Evolutionary conservation across 1,140 invertebrate genomes (phyloP), one percentile per base, ranked within the genome.

Genomic region (Coboldia fuscipes): DNA sequence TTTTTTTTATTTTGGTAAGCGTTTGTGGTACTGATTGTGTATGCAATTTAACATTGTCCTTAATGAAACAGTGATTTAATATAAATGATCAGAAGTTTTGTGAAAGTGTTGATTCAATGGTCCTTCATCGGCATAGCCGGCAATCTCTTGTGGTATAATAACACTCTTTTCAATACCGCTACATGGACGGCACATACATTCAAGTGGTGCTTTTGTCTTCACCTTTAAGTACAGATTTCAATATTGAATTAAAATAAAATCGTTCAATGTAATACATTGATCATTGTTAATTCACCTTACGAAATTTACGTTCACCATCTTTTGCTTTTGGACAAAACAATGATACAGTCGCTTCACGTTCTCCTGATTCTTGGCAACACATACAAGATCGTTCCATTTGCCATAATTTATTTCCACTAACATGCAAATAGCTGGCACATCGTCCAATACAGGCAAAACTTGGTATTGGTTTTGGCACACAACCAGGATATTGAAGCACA

Each of bases 361-460:
- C 84, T 2, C 86, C 85, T 42, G 82, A 85, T 56, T 90, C 84
- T 56, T 89, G 84, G 56, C 85, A 92, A 50, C 85, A 92, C 72
- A 88, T 89, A 45, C 85, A 88, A 8, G 82, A 88, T 27, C 86
- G 62, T 54, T 92, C 86, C 72, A 86, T 89, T 66, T 90, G 84
- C 86, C 86, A 92, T 48, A 90, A 83, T 63, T 90, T 90, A 39
- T 81, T 89, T 9, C 83, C 83, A 22, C 30, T 57, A 62, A 90
- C 85, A 68, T 93, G 85, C 20, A 93, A 70, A 45, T 92, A 93
- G 41, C 82, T 88, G 23, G 77, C 76, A 50, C 86, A 93, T 47
- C 78, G 70, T 35, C 86, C 86, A 38, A 75, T 79, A 48, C 86
- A 93, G 8, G 85, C 85, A 56, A 86, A 92, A 30, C 83, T 89